These are phyloP conservation scores for Sitta europaea DNA, from an alignment of 2,113 vertebrate species.

Conservation along the genomic window DNA sequence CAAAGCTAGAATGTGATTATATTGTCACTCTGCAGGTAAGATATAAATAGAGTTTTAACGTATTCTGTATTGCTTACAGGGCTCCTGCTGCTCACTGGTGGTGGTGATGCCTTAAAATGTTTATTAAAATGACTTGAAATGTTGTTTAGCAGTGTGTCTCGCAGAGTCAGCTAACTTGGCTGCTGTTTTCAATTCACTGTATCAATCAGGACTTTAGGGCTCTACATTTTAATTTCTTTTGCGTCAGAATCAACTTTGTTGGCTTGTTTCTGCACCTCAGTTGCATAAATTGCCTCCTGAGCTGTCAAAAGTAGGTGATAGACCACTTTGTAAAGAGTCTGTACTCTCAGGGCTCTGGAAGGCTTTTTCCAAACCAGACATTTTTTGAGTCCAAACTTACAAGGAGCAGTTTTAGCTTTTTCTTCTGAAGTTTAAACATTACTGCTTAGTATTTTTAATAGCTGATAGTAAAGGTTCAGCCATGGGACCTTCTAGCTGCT, in stretches of 20 bases:
- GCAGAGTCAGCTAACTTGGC: slow-evolving; percentile 1
- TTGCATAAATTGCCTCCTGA: slow-evolving; percentile 28
- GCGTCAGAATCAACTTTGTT: not conserved
- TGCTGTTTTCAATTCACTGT: slow-evolving; percentile 20
- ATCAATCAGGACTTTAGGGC: slow-evolving; percentile 40
- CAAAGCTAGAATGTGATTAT: slow-evolving; percentile 9
- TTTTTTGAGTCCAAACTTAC: not conserved
- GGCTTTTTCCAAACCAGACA: not conserved
- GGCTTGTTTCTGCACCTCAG: not conserved
- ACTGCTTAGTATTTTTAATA: not conserved
- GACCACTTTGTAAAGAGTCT: not conserved
- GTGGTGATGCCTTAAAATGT: slow-evolving; percentile 35
- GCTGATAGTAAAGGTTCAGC: not conserved
- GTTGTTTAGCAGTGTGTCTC: slow-evolving; percentile 37
- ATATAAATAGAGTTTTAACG: slow-evolving; percentile 34
- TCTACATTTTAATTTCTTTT: slow-evolving; percentile 45
- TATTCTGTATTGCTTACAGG: not conserved
- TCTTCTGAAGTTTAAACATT: not conserved
- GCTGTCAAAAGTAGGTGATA: slow-evolving; percentile 16
- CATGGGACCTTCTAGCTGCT: not conserved
- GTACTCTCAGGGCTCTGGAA: not conserved
- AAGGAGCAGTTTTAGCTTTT: not conserved
- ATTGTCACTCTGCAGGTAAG: slow-evolving; percentile 5
- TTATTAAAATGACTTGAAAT: slow-evolving; percentile 44
- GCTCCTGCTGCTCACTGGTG: not conserved